A percentile compares a stretch with the other conserved stretches of the same genome.
Evolutionary conservation across 2,888 invertebrate species (phyloP).

Genomic region (Diloba caeruleocephala): DNA sequence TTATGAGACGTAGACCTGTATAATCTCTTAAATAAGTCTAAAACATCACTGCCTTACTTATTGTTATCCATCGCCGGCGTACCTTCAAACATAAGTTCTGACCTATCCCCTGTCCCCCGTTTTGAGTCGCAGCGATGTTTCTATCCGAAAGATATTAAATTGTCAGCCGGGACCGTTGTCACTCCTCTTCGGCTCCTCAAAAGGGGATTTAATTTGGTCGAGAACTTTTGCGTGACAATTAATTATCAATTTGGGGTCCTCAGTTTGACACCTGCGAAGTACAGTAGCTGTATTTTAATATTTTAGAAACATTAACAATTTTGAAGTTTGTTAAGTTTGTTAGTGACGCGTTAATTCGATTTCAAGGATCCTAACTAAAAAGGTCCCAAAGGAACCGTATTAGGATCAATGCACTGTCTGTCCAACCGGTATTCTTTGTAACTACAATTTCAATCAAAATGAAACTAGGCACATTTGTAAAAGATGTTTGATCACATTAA

Average conservation of each 20-base stretch:
- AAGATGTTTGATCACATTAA: no score
- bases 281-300: conserved; percentile 52
- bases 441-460: no score
- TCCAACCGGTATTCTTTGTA: no score
- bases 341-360: conserved; percentile 8
- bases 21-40: no score
- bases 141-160: conserved; percentile 85
- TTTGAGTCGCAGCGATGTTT: conserved; percentile 66
- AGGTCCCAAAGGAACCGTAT: no score
- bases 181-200: conserved; percentile 70
- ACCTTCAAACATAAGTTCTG: conserved; percentile 51
- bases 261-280: conserved; percentile 79
- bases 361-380: no score
- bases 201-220: conserved; percentile 86
- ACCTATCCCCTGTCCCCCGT: conserved; percentile 49
- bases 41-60: conserved; percentile 11
- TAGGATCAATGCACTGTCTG: no score
- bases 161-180: conserved; percentile 84
- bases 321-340: conserved; percentile 37
- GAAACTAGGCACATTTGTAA: no score
- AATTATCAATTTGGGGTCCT: conserved; percentile 84
- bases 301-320: conserved; percentile 50
- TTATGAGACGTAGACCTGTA: background rate
- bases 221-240: conserved; percentile 86
- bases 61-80: conserved; percentile 31